Percentiles rank a stretch among this genome's conserved stretches.
These are phyloP conservation scores for Pteromalus puparum DNA, from an alignment of 1,140 invertebrate genomes.

Conservation along the genomic window DNA sequence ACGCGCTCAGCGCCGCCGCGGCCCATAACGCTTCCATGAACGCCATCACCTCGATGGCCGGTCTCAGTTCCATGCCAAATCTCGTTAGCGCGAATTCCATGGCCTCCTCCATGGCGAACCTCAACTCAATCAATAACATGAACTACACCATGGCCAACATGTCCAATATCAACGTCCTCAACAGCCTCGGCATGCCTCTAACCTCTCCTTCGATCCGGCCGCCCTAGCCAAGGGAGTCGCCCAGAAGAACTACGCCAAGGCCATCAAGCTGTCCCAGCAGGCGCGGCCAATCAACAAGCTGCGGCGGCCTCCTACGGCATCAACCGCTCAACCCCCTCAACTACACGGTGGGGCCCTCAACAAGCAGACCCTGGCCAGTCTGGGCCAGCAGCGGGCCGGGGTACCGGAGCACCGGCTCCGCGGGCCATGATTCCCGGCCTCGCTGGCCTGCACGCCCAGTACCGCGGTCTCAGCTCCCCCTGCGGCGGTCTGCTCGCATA, in stretches of 20 bases:
- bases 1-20: constrained; percentile 55
- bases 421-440: constrained; percentile 66
- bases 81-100: constrained; percentile 64
- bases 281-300: constrained; percentile 61
- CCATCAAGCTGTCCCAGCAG: constrained; percentile 78
- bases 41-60: constrained; percentile 65
- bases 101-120: constrained; percentile 62
- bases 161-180: constrained; percentile 68
- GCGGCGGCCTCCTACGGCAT: constrained; percentile 65
- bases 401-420: constrained; percentile 59
- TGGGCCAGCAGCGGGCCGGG: constrained; percentile 66
- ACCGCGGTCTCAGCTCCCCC: constrained; percentile 61
- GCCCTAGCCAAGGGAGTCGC: constrained; percentile 84
- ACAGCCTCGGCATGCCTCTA: constrained; percentile 64
- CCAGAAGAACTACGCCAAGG: constrained; percentile 85
- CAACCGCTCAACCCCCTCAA: constrained; percentile 80
- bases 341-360: constrained; percentile 87
- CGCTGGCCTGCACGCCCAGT: constrained; percentile 64
- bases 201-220: constrained; percentile 76
- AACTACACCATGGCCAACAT: constrained; percentile 68
- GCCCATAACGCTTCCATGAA: constrained; percentile 61
- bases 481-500: constrained; percentile 76
- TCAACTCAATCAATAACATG: constrained; percentile 60
- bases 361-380: constrained; percentile 75
- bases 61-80: constrained; percentile 65